Percentiles rank a stretch among this genome's conserved stretches.
Evolutionary conservation across 2,797 vertebrate genomes (phyloP).

Genomic region (Syngnathus rostellatus): DNA sequence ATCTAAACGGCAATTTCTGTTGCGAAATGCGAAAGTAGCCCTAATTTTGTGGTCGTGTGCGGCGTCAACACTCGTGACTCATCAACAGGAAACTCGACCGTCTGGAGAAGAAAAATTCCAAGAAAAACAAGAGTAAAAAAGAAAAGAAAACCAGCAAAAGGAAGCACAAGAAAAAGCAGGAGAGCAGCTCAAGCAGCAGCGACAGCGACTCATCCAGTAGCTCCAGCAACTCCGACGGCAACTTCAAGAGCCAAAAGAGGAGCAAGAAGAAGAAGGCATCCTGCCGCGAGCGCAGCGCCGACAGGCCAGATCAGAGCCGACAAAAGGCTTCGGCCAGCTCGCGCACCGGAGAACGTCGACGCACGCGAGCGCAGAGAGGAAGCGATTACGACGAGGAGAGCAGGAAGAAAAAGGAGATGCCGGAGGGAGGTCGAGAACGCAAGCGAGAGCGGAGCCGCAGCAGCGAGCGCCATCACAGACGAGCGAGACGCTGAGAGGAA

Average conservation of each 20-base stretch:
- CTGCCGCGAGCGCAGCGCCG: slow-evolving; percentile 67
- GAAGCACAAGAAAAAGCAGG: slow-evolving; percentile 70
- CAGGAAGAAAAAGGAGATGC: slow-evolving; percentile 40
- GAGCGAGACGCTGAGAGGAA: slow-evolving; percentile 50
- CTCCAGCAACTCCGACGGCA: slow-evolving; percentile 48
- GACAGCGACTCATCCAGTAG: slow-evolving; percentile 26
- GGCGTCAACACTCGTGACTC: neutral
- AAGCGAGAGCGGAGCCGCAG: slow-evolving; percentile 47
- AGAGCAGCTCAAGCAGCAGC: slow-evolving; percentile 57
- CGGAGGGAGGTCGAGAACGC: slow-evolving; percentile 47
- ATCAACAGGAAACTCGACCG: slow-evolving; percentile 85
- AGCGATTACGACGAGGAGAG: slow-evolving; percentile 40
- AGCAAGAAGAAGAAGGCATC: slow-evolving; percentile 70
- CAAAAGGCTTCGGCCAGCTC: slow-evolving; percentile 65
- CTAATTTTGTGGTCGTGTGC: neutral
- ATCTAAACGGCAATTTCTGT: neutral
- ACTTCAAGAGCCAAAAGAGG: slow-evolving; percentile 69
- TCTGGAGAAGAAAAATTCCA: slow-evolving; percentile 84
- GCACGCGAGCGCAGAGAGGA: slow-evolving; percentile 38
- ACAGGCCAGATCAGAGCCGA: slow-evolving; percentile 66
- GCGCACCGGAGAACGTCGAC: slow-evolving; percentile 40
- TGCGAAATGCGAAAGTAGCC: too few species aligned
- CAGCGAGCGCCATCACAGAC: slow-evolving; percentile 39
- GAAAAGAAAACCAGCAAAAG: slow-evolving; percentile 72
- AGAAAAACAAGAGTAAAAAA: slow-evolving; percentile 81